Evolutionary conservation across 2,797 vertebrate genomes (phyloP), one percentile per base, ranked within the genome.

Genomic region (Avahi laniger): DNA sequence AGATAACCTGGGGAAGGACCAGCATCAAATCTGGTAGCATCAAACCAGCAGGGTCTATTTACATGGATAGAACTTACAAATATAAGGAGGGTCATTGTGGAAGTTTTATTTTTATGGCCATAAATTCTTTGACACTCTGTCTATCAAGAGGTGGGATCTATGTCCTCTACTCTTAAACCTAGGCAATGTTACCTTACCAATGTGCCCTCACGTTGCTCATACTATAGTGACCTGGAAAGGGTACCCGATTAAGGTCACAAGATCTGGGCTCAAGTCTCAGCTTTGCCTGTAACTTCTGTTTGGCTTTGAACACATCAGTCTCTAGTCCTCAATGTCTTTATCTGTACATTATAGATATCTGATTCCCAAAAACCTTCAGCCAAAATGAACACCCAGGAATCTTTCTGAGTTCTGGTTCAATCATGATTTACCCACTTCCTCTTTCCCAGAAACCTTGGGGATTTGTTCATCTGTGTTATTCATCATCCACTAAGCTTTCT

Each of bases 81-180:
- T 80, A 67, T 48, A 91, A 18, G n/a, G 30, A 81, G 89, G 38
- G 15, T 91, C 13, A 82, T 72, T 85, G n/a, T 81, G 65, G 43
- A 91, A 82, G 9, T 87, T 91, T 93, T 84, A 79, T 73, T 90
- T 95, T 69, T 76, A 89, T 67, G 57, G 8, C 24, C 79, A 78
- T n/a, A 73, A 24, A 38, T 75, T 78, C 17, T 69, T 72, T 59
- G 15, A 50, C n/a, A 95, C 1, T 78, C 30, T 87, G 11, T 6
- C 17, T 54, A 73, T 92, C 63, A 57, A 87, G 24, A 69, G 5
- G 38, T 33, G 43, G 8, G 26, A 57, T 50, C 28, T 92, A 20
- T 81, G 81, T 73, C 54, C 30, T 93, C 22, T 83, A 35, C 4
- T 22, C 6, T 81, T 80, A 59, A 87, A 93, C 4, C 13, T 43